Conservation (phyloP, 2,113 vertebrate species). For the Hippotragus niger region DNA sequence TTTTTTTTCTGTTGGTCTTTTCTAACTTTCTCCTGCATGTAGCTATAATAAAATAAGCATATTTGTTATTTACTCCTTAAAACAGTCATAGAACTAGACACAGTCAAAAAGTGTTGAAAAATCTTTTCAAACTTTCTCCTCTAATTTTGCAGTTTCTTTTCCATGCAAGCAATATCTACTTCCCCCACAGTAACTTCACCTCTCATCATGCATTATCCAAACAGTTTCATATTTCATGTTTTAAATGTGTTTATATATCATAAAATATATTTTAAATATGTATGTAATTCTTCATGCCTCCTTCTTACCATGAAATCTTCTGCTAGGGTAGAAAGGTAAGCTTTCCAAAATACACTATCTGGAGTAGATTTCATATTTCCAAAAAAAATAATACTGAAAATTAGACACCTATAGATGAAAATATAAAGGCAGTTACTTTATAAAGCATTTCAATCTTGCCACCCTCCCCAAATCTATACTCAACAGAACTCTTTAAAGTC, state of each 20-base stretch:
- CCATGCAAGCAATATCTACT: neutral
- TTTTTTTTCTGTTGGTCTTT: neutral
- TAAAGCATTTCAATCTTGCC: neutral
- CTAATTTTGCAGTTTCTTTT: neutral
- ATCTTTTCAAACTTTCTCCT: neutral
- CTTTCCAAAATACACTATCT: constrained; percentile 1
- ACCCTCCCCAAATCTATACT: neutral
- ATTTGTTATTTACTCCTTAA: neutral
- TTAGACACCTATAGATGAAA: neutral
- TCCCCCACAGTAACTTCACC: neutral
- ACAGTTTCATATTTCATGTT: neutral
- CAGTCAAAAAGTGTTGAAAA: neutral
- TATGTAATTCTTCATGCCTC: neutral
- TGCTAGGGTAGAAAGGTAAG: neutral
- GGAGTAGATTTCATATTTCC: neutral
- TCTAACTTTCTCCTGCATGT: neutral
- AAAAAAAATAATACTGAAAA: neutral
- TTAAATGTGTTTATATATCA: neutral
- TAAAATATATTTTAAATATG: neutral
- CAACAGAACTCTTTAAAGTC: neutral
- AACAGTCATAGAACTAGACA: neutral
- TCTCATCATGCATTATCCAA: neutral
- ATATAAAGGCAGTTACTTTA: neutral
- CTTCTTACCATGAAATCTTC: neutral
- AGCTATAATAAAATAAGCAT: neutral